These are phyloP conservation scores for Cairina moschata DNA, from an alignment of 2,113 vertebrate genomes.

Conservation along the genomic window DNA sequence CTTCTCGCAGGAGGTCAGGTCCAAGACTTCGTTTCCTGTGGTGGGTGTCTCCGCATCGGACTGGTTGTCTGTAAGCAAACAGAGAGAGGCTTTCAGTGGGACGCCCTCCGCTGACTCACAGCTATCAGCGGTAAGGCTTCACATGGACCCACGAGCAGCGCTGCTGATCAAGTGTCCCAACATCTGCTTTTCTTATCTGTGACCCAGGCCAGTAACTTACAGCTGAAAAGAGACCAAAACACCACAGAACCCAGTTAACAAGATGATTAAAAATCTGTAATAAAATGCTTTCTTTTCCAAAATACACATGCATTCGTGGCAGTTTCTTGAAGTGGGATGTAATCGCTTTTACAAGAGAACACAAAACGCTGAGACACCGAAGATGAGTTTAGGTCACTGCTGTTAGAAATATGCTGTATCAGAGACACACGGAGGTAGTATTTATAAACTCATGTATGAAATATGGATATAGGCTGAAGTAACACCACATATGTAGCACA, in stretches of 20 bases:
- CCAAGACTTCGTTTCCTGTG: slow-evolving; percentile 75
- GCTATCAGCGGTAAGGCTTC: neutral
- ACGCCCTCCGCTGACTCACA: neutral
- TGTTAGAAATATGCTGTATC: neutral
- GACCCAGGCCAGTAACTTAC: neutral
- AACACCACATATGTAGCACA: neutral
- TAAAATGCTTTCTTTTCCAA: neutral
- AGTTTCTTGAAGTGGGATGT: neutral
- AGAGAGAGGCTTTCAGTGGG: slow-evolving; percentile 28
- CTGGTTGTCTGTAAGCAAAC: slow-evolving; percentile 86
- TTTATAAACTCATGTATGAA: neutral
- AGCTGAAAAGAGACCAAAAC: neutral
- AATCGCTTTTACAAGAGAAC: neutral
- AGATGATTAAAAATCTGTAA: neutral
- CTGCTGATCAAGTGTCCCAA: neutral
- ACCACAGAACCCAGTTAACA: neutral
- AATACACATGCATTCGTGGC: neutral
- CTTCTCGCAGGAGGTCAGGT: slow-evolving; percentile 72
- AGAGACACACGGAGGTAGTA: neutral
- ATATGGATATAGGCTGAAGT: neutral
- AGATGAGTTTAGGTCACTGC: neutral
- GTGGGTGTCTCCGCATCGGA: slow-evolving; percentile 80
- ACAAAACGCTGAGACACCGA: neutral
- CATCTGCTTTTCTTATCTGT: neutral
- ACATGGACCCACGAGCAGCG: accelerated